Percentiles rank a stretch among this genome's conserved stretches.
Conservation (phyloP, 2,797 vertebrate genomes). For the Halcyon badia region DNA sequence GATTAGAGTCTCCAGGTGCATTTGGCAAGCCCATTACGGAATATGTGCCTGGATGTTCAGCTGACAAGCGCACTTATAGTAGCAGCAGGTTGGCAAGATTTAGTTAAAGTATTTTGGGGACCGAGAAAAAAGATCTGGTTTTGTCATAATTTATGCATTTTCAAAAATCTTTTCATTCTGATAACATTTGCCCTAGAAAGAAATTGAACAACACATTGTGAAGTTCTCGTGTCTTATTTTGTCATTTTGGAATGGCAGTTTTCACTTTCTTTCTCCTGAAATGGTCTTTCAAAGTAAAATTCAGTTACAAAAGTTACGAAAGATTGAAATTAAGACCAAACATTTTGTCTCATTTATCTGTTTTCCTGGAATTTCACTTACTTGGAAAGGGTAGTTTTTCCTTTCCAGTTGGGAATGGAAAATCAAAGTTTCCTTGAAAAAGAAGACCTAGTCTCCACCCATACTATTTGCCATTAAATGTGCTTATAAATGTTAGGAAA, state of each 20-base stretch:
- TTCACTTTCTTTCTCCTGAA: background rate
- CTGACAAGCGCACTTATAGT: background rate
- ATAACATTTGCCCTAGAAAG: background rate
- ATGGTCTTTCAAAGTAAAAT: background rate
- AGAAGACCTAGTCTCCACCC: background rate
- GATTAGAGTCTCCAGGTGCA: background rate
- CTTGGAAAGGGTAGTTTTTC: constrained; percentile 4
- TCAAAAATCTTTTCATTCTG: background rate
- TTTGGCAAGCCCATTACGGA: background rate
- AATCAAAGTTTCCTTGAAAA: constrained; percentile 44
- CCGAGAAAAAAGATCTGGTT: background rate
- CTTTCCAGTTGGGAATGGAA: constrained; percentile 20
- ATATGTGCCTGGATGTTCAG: background rate
- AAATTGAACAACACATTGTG: background rate
- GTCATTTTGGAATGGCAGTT: background rate
- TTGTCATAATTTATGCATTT: background rate
- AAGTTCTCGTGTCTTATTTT: background rate
- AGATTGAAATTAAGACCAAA: background rate
- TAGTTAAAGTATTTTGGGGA: background rate
- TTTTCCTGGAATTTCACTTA: constrained; percentile 35
- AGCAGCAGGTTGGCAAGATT: background rate
- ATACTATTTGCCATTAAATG: background rate
- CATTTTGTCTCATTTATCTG: background rate
- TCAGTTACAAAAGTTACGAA: background rate
- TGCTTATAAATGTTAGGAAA: background rate